phyloP scores from a whole-genome alignment of 2,888 invertebrate species.

The Sabatieria punctata region DNA sequence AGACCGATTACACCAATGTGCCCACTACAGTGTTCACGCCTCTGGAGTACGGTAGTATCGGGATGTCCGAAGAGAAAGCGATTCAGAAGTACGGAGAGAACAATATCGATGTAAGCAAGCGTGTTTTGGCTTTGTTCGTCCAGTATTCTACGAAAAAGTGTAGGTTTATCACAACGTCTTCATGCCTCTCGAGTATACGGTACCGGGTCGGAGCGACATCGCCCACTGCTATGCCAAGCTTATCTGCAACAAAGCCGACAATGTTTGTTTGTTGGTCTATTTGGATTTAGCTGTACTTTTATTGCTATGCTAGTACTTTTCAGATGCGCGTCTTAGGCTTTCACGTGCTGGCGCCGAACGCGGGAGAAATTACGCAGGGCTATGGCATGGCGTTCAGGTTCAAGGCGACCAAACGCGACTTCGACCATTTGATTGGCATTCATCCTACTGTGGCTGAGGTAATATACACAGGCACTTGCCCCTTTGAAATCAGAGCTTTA shows the following conservation, averaged over 20 bases:
- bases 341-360: constrained; percentile 44
- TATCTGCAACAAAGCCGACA: constrained; percentile 38
- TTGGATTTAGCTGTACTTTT: too few relatives aligned
- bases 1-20: constrained; percentile 45
- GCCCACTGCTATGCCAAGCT: constrained; percentile 66
- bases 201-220: constrained; percentile 66
- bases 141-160: too few relatives aligned
- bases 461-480: too few relatives aligned
- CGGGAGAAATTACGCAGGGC: constrained; percentile 47
- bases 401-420: constrained; percentile 41
- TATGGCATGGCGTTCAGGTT: constrained; percentile 43
- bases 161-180: constrained; percentile 66
- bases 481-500: too few relatives aligned
- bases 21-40: constrained; percentile 93
- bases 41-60: constrained; percentile 84
- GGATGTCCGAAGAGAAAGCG: constrained; percentile 73
- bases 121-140: neutral
- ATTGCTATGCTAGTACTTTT: too few relatives aligned
- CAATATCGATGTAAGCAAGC: neutral
- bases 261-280: constrained; percentile 14
- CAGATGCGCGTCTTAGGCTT: constrained; percentile 41
- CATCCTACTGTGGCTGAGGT: constrained; percentile 47
- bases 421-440: constrained; percentile 44
- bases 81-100: constrained; percentile 46
- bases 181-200: constrained; percentile 84